Percentiles rank a stretch among this genome's conserved stretches.
These are phyloP conservation scores for Lerista edwardsae DNA, from an alignment of 2,797 vertebrate species.

Conservation along the genomic window DNA sequence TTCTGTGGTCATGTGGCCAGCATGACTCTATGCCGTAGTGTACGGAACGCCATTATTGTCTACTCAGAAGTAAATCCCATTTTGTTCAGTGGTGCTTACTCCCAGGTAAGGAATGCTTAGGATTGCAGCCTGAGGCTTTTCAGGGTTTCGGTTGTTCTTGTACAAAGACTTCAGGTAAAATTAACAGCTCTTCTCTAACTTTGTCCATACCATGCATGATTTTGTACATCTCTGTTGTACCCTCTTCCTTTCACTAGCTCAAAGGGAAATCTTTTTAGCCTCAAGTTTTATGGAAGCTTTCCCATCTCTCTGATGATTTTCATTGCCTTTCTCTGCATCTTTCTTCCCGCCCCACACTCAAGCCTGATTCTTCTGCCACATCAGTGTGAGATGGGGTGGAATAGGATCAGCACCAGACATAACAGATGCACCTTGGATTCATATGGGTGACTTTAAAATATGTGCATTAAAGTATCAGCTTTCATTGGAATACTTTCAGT, in stretches of 20 bases:
- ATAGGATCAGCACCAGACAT: neutral
- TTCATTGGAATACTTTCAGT: neutral
- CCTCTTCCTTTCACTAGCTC: neutral
- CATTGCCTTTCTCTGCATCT: neutral
- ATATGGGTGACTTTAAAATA: neutral
- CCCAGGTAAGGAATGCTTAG: neutral
- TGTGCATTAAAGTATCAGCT: neutral
- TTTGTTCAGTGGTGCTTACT: no score
- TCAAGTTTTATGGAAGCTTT: neutral
- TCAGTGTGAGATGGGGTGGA: neutral
- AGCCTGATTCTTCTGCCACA: neutral
- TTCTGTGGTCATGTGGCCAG: no score
- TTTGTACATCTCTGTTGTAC: neutral
- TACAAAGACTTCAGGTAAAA: neutral
- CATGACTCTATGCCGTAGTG: no score
- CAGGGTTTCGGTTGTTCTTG: neutral
- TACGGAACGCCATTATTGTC: no score
- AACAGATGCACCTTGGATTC: neutral
- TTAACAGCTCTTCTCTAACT: slow-evolving; percentile 2
- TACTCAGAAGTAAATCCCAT: no score
- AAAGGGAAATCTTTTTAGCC: neutral
- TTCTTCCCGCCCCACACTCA: neutral
- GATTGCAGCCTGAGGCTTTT: neutral
- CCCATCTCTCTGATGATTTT: neutral
- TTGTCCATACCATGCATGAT: neutral